These are phyloP conservation scores for Epinephelus lanceolatus DNA, from an alignment of 2,113 vertebrate genomes.

Conservation along the genomic window DNA sequence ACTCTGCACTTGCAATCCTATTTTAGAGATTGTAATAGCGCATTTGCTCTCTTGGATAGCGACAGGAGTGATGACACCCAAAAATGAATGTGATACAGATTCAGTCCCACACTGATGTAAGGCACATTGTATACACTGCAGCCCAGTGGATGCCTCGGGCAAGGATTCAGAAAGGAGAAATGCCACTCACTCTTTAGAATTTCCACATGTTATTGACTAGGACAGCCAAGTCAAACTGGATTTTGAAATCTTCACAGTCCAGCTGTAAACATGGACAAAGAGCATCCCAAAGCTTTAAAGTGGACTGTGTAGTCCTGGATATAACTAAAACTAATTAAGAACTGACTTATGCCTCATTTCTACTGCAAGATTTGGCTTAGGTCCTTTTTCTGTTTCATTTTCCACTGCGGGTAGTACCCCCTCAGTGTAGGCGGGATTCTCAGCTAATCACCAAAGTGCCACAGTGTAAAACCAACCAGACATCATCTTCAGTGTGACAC, in stretches of 20 bases:
- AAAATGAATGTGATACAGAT: conserved; percentile 48
- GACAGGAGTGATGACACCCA: conserved; percentile 45
- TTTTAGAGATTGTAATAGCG: conserved; percentile 32
- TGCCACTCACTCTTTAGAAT: conserved; percentile 56
- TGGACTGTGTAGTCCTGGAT: neutral
- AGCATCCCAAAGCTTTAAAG: conserved; percentile 1
- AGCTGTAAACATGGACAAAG: conserved; percentile 34
- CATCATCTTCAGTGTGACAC: no score
- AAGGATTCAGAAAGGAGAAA: conserved; percentile 69
- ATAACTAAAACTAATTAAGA: neutral
- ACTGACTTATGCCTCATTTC: neutral
- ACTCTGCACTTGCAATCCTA: conserved; percentile 33
- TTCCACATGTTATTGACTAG: conserved; percentile 57
- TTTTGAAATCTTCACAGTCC: conserved; percentile 27
- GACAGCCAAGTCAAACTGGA: conserved; percentile 47
- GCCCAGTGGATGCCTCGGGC: conserved; percentile 50
- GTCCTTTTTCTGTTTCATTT: no score
- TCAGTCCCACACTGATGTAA: conserved; percentile 52
- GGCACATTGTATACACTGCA: conserved; percentile 38
- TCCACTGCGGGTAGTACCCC: no score
- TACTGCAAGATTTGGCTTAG: no score
- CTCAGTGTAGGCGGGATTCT: no score
- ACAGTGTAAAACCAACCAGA: no score
- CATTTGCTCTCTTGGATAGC: conserved; percentile 32
- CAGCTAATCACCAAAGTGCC: no score